These are phyloP conservation scores for Acipenser transmontanus DNA, from an alignment of 2,797 vertebrate species.

Conservation along the genomic window DNA sequence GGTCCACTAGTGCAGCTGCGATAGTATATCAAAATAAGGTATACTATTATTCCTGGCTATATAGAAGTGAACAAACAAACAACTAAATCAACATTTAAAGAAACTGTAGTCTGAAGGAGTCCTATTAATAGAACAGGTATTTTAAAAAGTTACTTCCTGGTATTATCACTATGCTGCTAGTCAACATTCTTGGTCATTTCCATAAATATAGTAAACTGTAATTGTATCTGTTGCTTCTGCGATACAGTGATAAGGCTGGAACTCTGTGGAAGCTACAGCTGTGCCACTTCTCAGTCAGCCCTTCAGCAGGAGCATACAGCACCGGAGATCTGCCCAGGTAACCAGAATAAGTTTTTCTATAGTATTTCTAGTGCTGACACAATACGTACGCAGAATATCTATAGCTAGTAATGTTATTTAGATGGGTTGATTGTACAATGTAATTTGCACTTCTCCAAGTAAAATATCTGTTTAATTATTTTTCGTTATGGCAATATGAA, in stretches of 20 bases:
- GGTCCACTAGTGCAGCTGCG: too few species aligned
- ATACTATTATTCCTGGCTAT: conserved; percentile 1
- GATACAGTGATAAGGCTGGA: neutral
- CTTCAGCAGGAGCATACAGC: neutral
- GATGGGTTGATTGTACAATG: neutral
- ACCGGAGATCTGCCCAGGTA: neutral
- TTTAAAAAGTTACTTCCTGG: conserved; percentile 16
- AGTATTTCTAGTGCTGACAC: neutral
- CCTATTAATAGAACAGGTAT: conserved; percentile 14
- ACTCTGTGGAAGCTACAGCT: neutral
- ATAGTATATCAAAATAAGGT: too few species aligned
- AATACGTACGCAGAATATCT: neutral
- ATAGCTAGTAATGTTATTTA: neutral
- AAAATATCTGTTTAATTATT: too few species aligned
- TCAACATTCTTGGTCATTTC: conserved; percentile 14
- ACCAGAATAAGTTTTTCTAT: neutral
- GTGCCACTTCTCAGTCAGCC: neutral
- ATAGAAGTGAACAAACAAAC: conserved; percentile 5
- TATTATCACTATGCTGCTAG: conserved; percentile 11
- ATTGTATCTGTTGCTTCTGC: neutral
- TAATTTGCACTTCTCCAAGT: too few species aligned
- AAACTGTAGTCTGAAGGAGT: conserved; percentile 1
- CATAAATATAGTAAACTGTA: neutral
- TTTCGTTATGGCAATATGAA: too few species aligned
- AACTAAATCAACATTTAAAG: conserved; percentile 1